phyloP scores from a whole-genome alignment of 2,113 vertebrate genomes.

The Delphinapterus leucas region DNA sequence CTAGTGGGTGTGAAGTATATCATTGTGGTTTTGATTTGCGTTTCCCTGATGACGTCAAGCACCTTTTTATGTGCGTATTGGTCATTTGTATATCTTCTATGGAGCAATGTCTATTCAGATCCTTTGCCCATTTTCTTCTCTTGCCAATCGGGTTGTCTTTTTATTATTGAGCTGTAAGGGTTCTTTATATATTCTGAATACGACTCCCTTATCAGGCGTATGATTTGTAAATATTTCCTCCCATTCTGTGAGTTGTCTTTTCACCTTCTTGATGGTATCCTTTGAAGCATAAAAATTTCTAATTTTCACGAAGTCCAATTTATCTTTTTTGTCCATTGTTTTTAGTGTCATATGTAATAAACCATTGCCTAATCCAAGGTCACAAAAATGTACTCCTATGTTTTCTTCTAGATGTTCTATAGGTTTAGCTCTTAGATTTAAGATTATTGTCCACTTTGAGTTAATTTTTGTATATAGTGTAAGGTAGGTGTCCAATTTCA shows the following conservation, averaged over 20 bases:
- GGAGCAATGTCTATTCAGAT: neutral
- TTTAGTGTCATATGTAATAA: neutral
- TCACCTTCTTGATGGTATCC: neutral
- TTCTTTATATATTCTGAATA: neutral
- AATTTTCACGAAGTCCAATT: neutral
- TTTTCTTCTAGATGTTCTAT: neutral
- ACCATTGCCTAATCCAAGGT: neutral
- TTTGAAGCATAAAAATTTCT: neutral
- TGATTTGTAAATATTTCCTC: neutral
- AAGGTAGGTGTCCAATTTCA: neutral
- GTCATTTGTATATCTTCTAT: neutral
- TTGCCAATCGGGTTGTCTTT: neutral
- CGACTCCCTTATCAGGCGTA: neutral
- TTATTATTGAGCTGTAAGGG: neutral
- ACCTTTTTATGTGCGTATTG: neutral
- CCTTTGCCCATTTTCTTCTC: neutral
- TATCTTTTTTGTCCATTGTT: neutral
- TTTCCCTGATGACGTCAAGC: neutral
- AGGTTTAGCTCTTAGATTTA: neutral
- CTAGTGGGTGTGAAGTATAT: neutral
- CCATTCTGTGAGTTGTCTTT: neutral
- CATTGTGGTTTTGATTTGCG: neutral
- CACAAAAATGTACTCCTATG: neutral
- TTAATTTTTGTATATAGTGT: neutral
- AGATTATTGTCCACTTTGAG: neutral